Evolutionary conservation across 2,797 vertebrate genomes (phyloP), one percentile per base, ranked within the genome.

Genomic region (Anguilla megastoma): DNA sequence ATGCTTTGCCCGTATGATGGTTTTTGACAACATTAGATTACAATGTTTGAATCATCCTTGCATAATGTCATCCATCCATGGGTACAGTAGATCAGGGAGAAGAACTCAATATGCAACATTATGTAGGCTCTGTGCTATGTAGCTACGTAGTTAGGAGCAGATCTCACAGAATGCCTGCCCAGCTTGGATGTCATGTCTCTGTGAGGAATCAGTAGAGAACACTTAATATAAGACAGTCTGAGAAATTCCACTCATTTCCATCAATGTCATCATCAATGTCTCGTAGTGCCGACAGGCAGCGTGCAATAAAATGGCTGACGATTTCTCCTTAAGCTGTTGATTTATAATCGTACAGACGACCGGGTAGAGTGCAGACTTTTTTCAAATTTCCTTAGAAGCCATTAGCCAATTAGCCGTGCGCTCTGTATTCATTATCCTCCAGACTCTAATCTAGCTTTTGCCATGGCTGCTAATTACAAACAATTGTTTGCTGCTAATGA

Each of bases 401-500:
- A 89, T 86, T 86, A 87, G 88, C 90, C 89, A 92, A 90, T 93
- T 93, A 91, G 89, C 88, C 88, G n/a, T 48, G 83, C 90, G 45
- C 71, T 88, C 85, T 66, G 54, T 87, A 86, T 89, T 89, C 89
- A 89, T 89, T 89, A 82, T 88, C 60, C n/a, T 80, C 79, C 56
- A 33, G 89, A 91, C 92, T 92, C 91, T 94, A 87, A 92, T 95
- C 91, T 92, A 91, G 88, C 54, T 89, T 91, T 90, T 91, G 74
- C 91, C 91, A 90, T 91, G 91, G 93, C 93, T 91, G 90, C 93
- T 92, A 92, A 93, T 94, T 90, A 89, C 87, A 91, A 90, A 92
- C 89, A 93, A 95, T 91, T 92, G 92, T 92, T 93, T 92, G 89
- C 92, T 86, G 87, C 90, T 93, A 93, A 92, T 91, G 86, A 86